Percentiles rank a stretch among this genome's conserved stretches.
These are phyloP conservation scores for Hydrochoerus hydrochaeris DNA, from an alignment of 2,113 vertebrate species.

Conservation along the genomic window DNA sequence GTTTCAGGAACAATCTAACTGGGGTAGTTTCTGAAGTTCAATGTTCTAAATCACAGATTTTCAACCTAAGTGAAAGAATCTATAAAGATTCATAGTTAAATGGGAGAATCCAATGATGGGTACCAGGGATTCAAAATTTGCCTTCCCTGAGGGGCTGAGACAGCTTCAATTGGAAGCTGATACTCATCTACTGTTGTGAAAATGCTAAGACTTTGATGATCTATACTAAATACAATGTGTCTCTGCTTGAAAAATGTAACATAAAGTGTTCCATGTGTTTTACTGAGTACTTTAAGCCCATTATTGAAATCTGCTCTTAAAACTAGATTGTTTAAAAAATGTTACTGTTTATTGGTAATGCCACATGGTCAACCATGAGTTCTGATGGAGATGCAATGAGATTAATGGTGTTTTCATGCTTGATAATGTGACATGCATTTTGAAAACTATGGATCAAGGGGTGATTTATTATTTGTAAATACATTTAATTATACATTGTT, in stretches of 20 bases:
- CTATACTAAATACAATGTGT: background rate
- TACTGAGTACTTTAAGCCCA: background rate
- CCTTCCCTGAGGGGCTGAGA: background rate
- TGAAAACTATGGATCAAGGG: background rate
- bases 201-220: background rate
- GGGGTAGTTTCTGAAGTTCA: background rate
- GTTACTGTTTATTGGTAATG: background rate
- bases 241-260: background rate
- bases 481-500: background rate
- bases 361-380: background rate
- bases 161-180: background rate
- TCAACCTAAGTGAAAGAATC: background rate
- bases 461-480: background rate
- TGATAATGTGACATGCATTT: background rate
- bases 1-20: background rate
- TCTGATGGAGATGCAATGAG: background rate
- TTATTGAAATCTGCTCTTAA: background rate
- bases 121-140: background rate
- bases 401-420: background rate
- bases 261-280: background rate
- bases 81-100: background rate
- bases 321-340: background rate
- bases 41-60: background rate
- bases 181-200: background rate
- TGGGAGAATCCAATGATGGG: background rate